phyloP scores from a whole-genome alignment of 2,797 vertebrate genomes.

The Carduelis carduelis region DNA sequence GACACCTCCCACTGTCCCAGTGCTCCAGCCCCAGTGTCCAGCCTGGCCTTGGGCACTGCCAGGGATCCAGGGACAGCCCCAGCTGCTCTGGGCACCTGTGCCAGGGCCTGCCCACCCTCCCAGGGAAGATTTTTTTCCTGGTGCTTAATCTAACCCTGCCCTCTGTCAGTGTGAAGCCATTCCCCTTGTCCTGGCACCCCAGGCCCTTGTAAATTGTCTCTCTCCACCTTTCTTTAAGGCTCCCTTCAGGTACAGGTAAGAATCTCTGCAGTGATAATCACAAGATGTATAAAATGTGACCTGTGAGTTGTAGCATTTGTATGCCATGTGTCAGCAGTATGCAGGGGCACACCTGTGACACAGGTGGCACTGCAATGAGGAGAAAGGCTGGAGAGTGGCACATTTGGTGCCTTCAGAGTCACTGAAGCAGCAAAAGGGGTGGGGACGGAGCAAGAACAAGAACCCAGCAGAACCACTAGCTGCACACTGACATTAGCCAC shows the following conservation, averaged over 20 bases:
- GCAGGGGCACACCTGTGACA: neutral
- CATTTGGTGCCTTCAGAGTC: neutral
- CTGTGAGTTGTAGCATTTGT: neutral
- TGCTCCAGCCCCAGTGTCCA: neutral
- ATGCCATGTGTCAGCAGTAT: neutral
- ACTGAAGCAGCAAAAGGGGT: neutral
- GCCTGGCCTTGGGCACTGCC: neutral
- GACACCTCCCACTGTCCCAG: neutral
- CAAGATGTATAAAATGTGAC: neutral
- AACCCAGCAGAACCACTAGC: neutral
- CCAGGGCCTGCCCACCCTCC: accelerated
- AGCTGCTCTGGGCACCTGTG: neutral
- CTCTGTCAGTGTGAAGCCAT: neutral
- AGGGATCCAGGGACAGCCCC: neutral
- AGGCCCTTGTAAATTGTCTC: neutral
- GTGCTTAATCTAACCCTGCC: neutral
- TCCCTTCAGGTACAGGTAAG: neutral
- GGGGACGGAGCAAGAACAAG: neutral
- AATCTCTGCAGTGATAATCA: neutral
- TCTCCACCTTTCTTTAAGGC: too few relatives aligned
- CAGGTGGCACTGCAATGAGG: neutral
- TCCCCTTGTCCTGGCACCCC: neutral
- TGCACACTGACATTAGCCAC: neutral
- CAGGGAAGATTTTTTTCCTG: neutral
- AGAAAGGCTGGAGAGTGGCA: neutral